These are phyloP conservation scores for Pelobates fuscus DNA, from an alignment of 2,113 vertebrate species.

Conservation along the genomic window DNA sequence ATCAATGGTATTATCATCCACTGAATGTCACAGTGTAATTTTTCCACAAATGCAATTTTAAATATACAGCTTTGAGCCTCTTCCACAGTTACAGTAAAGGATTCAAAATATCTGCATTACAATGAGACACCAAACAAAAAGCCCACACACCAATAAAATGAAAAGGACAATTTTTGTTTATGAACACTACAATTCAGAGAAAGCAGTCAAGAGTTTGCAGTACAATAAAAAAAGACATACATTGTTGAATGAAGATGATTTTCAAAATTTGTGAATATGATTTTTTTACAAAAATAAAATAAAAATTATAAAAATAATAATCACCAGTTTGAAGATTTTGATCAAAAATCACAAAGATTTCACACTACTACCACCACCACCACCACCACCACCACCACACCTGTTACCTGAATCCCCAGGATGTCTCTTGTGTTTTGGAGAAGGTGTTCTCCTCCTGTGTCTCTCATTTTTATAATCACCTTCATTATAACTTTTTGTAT, in stretches of 20 bases:
- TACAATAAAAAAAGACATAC: no score
- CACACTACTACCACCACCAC: no score
- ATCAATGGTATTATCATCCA: no score
- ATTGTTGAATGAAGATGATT: no score
- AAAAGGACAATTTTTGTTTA: no score
- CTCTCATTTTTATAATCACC: slow-evolving; percentile 58
- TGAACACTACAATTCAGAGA: neutral
- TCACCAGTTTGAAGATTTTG: neutral
- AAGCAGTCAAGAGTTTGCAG: no score
- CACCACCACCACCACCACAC: slow-evolving; percentile 1
- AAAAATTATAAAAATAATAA: neutral
- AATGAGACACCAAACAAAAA: neutral
- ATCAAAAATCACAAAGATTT: no score
- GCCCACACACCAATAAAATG: neutral
- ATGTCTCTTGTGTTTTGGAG: slow-evolving; percentile 52
- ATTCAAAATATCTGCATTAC: neutral
- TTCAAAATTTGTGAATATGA: no score
- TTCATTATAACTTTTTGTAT: slow-evolving; percentile 45
- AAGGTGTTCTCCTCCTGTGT: slow-evolving; percentile 51
- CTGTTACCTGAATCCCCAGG: slow-evolving; percentile 79
- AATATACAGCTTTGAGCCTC: neutral
- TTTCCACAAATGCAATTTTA: no score
- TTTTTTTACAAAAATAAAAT: neutral
- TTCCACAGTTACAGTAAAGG: neutral
- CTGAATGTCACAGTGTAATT: no score